Percentiles rank a stretch among this genome's conserved stretches.
Evolutionary conservation across 2,113 vertebrate species (phyloP).

Genomic region (Gavialis gangeticus): DNA sequence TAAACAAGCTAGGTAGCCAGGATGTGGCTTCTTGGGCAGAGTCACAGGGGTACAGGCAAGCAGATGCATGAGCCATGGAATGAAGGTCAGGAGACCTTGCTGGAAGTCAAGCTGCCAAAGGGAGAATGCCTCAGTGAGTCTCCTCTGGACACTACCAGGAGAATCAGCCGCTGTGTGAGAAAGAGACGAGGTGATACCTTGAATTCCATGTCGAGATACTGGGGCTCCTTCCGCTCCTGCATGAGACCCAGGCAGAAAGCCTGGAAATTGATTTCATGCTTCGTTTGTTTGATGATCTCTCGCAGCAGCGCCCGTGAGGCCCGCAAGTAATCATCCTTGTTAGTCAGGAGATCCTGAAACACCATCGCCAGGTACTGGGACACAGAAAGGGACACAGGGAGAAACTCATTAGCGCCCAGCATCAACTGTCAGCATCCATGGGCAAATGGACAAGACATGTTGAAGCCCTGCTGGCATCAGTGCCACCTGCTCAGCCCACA

Average conservation of each 20-base stretch:
- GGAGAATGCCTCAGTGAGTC: not conserved
- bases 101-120: not conserved
- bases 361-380: conserved; percentile 96
- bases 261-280: conserved; percentile 98
- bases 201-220: conserved; percentile 94
- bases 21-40: no score
- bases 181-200: conserved; percentile 81
- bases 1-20: not conserved
- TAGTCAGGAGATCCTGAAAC: conserved; percentile 96
- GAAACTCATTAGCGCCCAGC: not conserved
- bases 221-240: conserved; percentile 95
- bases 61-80: not conserved
- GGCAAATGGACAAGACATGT: not conserved
- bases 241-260: conserved; percentile 97
- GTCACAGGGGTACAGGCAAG: not conserved
- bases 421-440: not conserved
- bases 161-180: not conserved
- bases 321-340: conserved; percentile 95
- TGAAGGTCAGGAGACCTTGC: not conserved
- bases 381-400: not conserved
- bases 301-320: conserved; percentile 93
- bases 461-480: not conserved
- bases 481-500: not conserved
- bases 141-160: accelerated
- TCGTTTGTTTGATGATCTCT: conserved; percentile 98